phyloP scores from a whole-genome alignment of 1,140 invertebrate genomes.

The Harpegnathos saltator region DNA sequence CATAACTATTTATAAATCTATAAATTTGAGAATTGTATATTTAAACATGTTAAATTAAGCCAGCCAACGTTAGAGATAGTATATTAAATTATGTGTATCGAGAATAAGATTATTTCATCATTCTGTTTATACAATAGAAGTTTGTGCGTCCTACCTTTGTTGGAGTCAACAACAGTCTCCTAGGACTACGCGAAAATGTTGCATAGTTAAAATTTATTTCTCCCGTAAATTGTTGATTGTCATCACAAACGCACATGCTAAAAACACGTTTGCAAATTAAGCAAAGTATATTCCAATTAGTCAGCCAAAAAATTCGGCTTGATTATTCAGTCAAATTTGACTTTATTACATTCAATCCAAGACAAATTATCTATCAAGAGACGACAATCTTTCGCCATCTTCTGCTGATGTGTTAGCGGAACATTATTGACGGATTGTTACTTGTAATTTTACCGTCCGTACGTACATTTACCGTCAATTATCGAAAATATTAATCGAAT shows the following conservation, averaged over 20 bases:
- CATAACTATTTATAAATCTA: neutral
- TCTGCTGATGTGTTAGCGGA: no score
- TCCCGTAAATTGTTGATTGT: neutral
- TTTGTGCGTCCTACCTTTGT: neutral
- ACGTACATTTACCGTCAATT: no score
- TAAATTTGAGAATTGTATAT: neutral
- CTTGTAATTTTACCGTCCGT: no score
- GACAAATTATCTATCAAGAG: no score
- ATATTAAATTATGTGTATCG: no score
- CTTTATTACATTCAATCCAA: no score
- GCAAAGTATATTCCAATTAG: neutral
- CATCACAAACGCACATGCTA: neutral
- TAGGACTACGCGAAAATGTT: neutral
- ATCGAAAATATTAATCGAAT: no score
- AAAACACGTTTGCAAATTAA: neutral
- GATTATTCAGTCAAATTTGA: neutral
- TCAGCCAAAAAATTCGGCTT: neutral
- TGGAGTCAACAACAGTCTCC: neutral
- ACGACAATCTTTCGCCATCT: no score
- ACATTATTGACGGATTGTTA: no score
- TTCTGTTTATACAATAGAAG: no score
- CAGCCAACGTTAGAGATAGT: neutral
- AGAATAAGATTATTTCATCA: neutral
- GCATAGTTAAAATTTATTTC: no score
- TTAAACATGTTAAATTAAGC: neutral